phyloP scores from a whole-genome alignment of 2,888 invertebrate genomes.

The Periphyllus acericola region DNA sequence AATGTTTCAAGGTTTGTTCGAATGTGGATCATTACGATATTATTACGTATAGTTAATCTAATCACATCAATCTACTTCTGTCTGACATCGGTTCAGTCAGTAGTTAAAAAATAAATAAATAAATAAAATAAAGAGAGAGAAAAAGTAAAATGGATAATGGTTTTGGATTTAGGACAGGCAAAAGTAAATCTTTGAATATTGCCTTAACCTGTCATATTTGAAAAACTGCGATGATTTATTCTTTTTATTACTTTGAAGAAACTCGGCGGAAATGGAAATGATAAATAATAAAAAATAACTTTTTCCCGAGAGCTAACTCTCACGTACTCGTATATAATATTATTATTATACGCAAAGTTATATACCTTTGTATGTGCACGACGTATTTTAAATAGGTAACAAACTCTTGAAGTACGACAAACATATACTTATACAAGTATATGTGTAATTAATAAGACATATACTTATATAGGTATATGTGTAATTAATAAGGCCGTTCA shows the following conservation, averaged over 20 bases:
- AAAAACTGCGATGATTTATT: constrained; percentile 52
- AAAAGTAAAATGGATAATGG: constrained; percentile 50
- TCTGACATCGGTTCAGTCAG: constrained; percentile 5
- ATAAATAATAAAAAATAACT: constrained; percentile 51
- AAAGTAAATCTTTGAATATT: constrained; percentile 58
- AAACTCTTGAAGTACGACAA: constrained; percentile 17
- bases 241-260: constrained; percentile 25
- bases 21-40: not conserved
- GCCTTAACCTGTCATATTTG: constrained; percentile 56
- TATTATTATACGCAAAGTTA: not conserved
- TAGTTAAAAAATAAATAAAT: constrained; percentile 7
- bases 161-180: constrained; percentile 25
- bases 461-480: too few species aligned
- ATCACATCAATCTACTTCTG: constrained; percentile 47
- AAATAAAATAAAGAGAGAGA: not conserved
- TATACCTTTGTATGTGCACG: too few species aligned
- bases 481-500: constrained; percentile 4
- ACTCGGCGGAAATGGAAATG: constrained; percentile 33
- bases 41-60: not conserved
- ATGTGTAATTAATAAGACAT: constrained; percentile 16
- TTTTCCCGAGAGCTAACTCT: constrained; percentile 11
- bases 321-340: not conserved
- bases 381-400: constrained; percentile 11
- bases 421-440: too few species aligned
- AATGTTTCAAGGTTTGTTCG: not conserved